Evolutionary conservation across 2,797 vertebrate genomes (phyloP), one percentile per base, ranked within the genome.

Genomic region (Lepus oiostolus): DNA sequence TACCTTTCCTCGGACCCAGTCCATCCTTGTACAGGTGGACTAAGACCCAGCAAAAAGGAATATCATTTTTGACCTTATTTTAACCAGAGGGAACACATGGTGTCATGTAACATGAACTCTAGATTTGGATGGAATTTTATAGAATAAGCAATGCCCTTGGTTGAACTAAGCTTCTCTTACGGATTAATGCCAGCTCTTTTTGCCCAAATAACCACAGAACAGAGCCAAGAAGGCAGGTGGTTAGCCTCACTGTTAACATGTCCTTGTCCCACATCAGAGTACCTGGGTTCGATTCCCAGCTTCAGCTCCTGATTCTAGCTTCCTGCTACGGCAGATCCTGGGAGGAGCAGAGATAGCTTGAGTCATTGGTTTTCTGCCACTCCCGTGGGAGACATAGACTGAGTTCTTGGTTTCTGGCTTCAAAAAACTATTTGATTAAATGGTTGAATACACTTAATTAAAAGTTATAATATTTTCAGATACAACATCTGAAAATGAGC

Each of bases 1-100:
- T n/a, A n/a, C n/a, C n/a, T n/a, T n/a, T n/a, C n/a, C n/a, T n/a
- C n/a, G n/a, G n/a, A n/a, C n/a, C n/a, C n/a, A n/a, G n/a, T n/a
- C n/a, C n/a, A n/a, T n/a, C n/a, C n/a, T n/a, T n/a, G n/a, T n/a
- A n/a, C n/a, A n/a, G n/a, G n/a, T n/a, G n/a, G n/a, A n/a, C n/a
- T n/a, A n/a, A n/a, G n/a, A n/a, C n/a, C n/a, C n/a, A n/a, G n/a
- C 82, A 88, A 77, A 82, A 79, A 67, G 13, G 19, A 76, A 52
- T 62, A 60, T 58, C 24, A 82, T 95, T 88, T 85, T 83, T 90
- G 84, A 50, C 75, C 85, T 95, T 83, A 80, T 82, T 94, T 91
- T 80, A 83, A 42, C 63, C 70, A 89, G 58, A 83, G 83, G 88
- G 84, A 90, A 84, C 85, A 79, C 84, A 68, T 58, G 79, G 32